A percentile compares a stretch with the other conserved stretches of the same genome.
These are phyloP conservation scores for Cirrhinus mrigala DNA, from an alignment of 2,797 vertebrate genomes.

Conservation along the genomic window DNA sequence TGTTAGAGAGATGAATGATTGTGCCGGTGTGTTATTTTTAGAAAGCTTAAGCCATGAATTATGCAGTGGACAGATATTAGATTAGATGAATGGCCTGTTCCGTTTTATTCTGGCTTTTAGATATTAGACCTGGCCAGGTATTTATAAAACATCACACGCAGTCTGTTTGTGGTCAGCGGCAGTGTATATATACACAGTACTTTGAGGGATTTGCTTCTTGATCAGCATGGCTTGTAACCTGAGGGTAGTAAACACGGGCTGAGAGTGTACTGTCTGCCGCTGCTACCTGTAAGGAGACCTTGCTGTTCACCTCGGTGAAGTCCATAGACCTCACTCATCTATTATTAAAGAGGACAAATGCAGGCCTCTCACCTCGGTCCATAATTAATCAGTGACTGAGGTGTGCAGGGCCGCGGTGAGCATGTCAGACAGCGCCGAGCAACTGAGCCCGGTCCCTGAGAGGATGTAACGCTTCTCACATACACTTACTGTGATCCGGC, in stretches of 20 bases:
- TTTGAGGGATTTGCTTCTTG: conserved; percentile 1
- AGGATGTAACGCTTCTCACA: conserved; percentile 10
- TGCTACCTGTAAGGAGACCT: conserved; percentile 34
- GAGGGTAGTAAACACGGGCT: conserved; percentile 10
- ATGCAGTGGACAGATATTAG: conserved; percentile 41
- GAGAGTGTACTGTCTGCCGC: conserved; percentile 4
- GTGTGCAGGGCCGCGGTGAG: background rate
- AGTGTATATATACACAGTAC: background rate
- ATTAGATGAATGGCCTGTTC: conserved; percentile 33
- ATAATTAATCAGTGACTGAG: conserved; percentile 52
- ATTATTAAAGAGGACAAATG: conserved; percentile 53
- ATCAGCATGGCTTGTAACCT: conserved; percentile 22
- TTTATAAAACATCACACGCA: background rate
- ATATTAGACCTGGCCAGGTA: conserved; percentile 17
- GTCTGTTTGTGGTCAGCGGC: background rate
- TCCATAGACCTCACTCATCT: conserved; percentile 38
- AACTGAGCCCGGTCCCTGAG: conserved; percentile 18
- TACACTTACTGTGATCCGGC: background rate
- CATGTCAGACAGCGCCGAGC: conserved; percentile 26
- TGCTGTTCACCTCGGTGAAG: conserved; percentile 33
- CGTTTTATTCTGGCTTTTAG: conserved; percentile 26
- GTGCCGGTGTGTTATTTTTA: conserved; percentile 39
- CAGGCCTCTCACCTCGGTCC: conserved; percentile 44
- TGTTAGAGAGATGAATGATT: conserved; percentile 30
- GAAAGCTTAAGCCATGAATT: conserved; percentile 38